Conservation (phyloP, 1,140 invertebrate genomes). For the Diorhabda carinulata region DNA sequence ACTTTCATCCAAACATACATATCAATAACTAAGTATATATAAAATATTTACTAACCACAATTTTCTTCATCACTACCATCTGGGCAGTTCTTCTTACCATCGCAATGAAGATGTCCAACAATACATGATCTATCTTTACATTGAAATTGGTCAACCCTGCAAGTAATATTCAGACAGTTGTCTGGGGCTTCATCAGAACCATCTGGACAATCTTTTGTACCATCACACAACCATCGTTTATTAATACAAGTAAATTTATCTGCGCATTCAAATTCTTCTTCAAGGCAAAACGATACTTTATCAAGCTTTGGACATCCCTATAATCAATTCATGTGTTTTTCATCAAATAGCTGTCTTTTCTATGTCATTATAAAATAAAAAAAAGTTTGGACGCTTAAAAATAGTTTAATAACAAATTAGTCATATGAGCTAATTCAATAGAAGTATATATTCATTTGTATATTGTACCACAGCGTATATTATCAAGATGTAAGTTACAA, state of each 20-base stretch:
- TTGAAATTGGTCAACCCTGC: conserved; percentile 77
- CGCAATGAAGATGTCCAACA: conserved; percentile 75
- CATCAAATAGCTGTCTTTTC: no score
- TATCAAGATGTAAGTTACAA: no score
- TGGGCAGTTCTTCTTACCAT: conserved; percentile 74
- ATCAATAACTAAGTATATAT: not conserved
- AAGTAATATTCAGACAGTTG: conserved; percentile 71
- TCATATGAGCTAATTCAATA: no score
- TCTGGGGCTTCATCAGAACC: conserved; percentile 71
- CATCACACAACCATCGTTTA: conserved; percentile 81
- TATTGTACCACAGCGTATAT: no score
- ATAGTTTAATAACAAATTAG: no score
- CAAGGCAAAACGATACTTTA: conserved; percentile 56
- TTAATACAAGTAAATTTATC: conserved; percentile 84
- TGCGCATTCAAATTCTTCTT: conserved; percentile 78
- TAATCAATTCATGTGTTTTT: not conserved
- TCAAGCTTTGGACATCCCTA: conserved; percentile 20
- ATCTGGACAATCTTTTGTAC: conserved; percentile 78
- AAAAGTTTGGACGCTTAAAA: no score
- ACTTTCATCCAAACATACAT: not conserved
- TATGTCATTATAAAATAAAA: no score
- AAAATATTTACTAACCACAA: conserved; percentile 58
- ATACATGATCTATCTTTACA: conserved; percentile 80
- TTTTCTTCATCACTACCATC: conserved; percentile 81
- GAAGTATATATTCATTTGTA: no score